Evolutionary conservation across 2,113 vertebrate species (phyloP).

Genomic region (Dipodomys ordii): DNA sequence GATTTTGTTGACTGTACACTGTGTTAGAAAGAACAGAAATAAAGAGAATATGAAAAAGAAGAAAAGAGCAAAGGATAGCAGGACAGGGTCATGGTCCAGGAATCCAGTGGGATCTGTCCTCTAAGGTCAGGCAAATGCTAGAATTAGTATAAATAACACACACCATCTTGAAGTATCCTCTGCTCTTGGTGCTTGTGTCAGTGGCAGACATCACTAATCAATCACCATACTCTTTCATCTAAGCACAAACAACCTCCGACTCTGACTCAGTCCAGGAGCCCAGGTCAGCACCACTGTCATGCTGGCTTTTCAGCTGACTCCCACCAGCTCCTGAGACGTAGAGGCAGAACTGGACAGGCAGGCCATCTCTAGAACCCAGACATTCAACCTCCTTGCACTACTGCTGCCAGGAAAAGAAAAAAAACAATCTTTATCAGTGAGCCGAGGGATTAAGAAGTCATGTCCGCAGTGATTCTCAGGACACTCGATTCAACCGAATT

Average conservation of each 20-base stretch:
- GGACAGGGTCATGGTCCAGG: neutral
- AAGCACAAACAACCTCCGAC: neutral
- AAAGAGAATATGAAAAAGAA: neutral
- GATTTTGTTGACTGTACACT: neutral
- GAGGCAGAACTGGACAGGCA: neutral
- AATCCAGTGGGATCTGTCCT: neutral
- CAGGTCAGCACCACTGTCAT: neutral
- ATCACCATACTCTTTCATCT: neutral
- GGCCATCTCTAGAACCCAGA: neutral
- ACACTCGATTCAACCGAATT: slow-evolving; percentile 48
- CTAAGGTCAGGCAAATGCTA: neutral
- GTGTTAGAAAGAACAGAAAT: neutral
- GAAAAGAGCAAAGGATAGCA: neutral
- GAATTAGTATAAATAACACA: neutral
- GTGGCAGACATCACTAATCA: slow-evolving; percentile 3
- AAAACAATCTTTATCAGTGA: neutral
- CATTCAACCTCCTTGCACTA: neutral
- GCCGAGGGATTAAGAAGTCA: slow-evolving; percentile 54
- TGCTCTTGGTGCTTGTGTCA: neutral
- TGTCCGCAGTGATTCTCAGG: neutral
- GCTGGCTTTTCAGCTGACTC: neutral
- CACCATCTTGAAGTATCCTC: neutral
- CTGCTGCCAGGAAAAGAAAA: neutral
- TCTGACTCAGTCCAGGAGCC: neutral
- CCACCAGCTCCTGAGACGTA: neutral